Conservation (phyloP, 2,888 invertebrate species). For the Pseudococcus viburni region DNA sequence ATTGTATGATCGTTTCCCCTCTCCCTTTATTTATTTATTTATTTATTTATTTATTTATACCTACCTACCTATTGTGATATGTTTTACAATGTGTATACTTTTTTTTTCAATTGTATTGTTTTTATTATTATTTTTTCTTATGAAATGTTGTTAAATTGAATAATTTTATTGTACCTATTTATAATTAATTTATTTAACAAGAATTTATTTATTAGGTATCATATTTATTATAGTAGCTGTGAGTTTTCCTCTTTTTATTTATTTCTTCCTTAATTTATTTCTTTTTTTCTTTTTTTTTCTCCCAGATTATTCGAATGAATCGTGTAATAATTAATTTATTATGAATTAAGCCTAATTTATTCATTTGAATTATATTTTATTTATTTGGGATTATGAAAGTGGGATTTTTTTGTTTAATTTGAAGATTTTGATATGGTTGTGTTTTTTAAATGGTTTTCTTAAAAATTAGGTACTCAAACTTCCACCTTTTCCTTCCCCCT, state of each 20-base stretch:
- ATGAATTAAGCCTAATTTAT: conserved; percentile 53
- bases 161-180: background rate
- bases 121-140: background rate
- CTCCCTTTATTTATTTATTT: background rate
- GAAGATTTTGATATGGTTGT: too few species aligned
- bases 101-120: conserved; percentile 6
- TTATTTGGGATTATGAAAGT: conserved; percentile 43
- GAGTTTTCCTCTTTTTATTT: background rate
- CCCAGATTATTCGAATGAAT: conserved; percentile 30
- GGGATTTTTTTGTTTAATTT: too few species aligned
- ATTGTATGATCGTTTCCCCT: background rate
- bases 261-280: conserved; percentile 19
- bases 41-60: background rate
- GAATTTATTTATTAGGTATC: conserved; percentile 40
- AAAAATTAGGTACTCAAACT: too few species aligned
- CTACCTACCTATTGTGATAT: background rate
- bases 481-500: too few species aligned
- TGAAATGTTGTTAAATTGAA: conserved; percentile 10
- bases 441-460: too few species aligned
- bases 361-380: conserved; percentile 58
- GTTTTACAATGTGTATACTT: background rate
- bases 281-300: background rate
- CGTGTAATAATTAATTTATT: conserved; percentile 30
- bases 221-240: conserved; percentile 27
- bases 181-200: conserved; percentile 29